phyloP scores from a whole-genome alignment of 2,888 invertebrate genomes.

The Aphidoletes aphidimyza region DNA sequence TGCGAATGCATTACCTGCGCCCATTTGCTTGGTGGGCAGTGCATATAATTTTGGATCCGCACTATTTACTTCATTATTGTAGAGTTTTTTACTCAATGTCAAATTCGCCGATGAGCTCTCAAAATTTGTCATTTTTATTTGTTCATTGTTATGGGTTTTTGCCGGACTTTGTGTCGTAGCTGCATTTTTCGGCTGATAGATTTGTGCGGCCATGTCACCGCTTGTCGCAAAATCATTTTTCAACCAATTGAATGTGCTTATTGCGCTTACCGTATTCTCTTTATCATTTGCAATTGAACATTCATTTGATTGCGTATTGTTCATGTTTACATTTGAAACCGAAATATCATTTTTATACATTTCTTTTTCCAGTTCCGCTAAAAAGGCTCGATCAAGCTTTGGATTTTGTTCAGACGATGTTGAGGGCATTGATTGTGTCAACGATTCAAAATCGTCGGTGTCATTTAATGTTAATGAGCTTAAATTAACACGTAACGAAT shows the following conservation, averaged over 20 bases:
- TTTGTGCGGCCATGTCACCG: conserved; percentile 1
- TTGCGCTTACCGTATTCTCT: conserved; percentile 58
- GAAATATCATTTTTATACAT: conserved; percentile 64
- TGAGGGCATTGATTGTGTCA: not conserved
- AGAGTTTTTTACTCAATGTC: conserved; percentile 30
- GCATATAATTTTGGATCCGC: not conserved
- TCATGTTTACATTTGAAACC: conserved; percentile 62
- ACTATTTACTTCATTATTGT: conserved; percentile 30
- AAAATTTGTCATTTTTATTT: conserved; percentile 59
- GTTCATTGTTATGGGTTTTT: not conserved
- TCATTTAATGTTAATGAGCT: conserved; percentile 62
- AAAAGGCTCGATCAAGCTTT: conserved; percentile 71
- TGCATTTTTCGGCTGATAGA: not conserved
- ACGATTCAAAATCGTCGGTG: conserved; percentile 39
- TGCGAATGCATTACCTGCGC: not conserved
- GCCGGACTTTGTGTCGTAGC: not conserved
- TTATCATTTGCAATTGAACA: conserved; percentile 58
- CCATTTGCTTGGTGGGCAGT: not conserved
- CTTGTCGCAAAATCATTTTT: conserved; percentile 16
- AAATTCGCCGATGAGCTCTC: conserved; percentile 58
- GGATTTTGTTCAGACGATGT: not conserved
- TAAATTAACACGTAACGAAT: conserved; percentile 62
- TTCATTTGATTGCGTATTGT: conserved; percentile 8
- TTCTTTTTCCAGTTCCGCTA: conserved; percentile 75
- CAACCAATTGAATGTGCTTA: conserved; percentile 36